phyloP scores from a whole-genome alignment of 2,113 vertebrate genomes.

The Osmerus eperlanus region DNA sequence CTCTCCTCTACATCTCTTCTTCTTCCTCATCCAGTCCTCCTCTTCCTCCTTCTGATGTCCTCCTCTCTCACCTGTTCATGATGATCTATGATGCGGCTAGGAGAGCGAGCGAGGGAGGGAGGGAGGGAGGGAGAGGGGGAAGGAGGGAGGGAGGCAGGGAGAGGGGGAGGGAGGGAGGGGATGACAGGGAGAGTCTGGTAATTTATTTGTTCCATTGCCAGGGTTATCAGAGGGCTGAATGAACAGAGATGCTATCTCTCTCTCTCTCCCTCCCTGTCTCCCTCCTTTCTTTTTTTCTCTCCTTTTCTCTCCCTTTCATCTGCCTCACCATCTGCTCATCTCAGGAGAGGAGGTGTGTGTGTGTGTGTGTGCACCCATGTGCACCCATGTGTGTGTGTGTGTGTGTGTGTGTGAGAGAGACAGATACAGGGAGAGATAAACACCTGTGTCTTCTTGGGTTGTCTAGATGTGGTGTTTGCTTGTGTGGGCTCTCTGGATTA shows the following conservation, averaged over 20 bases:
- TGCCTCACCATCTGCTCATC: slow-evolving; percentile 62
- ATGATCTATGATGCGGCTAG: neutral
- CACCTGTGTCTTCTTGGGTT: too few species aligned
- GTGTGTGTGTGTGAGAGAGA: neutral
- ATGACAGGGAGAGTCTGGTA: slow-evolving; percentile 31
- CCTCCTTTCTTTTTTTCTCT: neutral
- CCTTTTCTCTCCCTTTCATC: neutral
- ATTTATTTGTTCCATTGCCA: slow-evolving; percentile 44
- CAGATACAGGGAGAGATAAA: neutral
- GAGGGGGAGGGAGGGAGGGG: slow-evolving; percentile 1
- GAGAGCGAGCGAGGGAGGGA: neutral
- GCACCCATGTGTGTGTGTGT: slow-evolving; percentile 8
- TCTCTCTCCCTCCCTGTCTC: neutral
- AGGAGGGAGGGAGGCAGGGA: neutral
- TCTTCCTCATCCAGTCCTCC: slow-evolving; percentile 6
- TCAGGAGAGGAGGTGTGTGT: slow-evolving; percentile 25
- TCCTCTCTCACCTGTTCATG: neutral
- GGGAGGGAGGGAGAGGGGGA: slow-evolving; percentile 49
- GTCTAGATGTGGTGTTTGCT: too few species aligned
- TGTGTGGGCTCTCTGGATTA: too few species aligned
- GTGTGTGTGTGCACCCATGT: slow-evolving; percentile 4
- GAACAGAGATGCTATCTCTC: slow-evolving; percentile 46
- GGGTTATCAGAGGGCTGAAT: slow-evolving; percentile 66
- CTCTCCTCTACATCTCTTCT: slow-evolving; percentile 11
- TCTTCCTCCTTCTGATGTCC: neutral